Conservation (phyloP, 2,888 invertebrate genomes). For the Microctonus hyperodae region DNA sequence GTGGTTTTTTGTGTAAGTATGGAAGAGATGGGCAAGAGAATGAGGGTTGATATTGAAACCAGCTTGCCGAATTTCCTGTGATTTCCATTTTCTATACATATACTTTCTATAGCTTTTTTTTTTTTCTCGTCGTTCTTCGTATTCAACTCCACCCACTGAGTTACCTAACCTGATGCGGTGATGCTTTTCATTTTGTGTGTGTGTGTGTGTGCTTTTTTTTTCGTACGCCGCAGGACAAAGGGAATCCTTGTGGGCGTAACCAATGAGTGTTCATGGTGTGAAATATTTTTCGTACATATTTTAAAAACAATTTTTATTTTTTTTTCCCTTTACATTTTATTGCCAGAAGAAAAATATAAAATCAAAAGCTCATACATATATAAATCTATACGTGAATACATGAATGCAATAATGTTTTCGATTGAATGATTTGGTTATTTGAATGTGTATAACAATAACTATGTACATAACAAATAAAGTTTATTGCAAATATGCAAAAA, state of each 20-base stretch:
- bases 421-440: not conserved
- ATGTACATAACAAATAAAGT: not conserved
- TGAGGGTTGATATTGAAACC: conserved; percentile 28
- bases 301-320: not conserved
- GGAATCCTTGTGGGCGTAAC: not conserved
- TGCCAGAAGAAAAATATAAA: not conserved
- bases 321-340: not conserved
- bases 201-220: too few relatives aligned
- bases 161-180: conserved; percentile 9
- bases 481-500: not conserved
- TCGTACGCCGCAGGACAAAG: not conserved
- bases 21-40: not conserved
- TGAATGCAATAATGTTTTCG: not conserved
- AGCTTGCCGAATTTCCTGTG: conserved; percentile 20
- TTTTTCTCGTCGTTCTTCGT: conserved; percentile 11
- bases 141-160: conserved; percentile 12
- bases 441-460: too few relatives aligned
- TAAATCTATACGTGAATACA: not conserved
- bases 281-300: not conserved
- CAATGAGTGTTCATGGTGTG: conserved; percentile 1
- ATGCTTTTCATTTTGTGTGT: not conserved
- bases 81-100: conserved; percentile 23
- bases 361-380: not conserved
- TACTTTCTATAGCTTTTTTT: not conserved
- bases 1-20: conserved; percentile 10